Percentiles rank a stretch among this genome's conserved stretches.
These are phyloP conservation scores for Argopecten irradians DNA, from an alignment of 1,140 invertebrate species.

Conservation along the genomic window DNA sequence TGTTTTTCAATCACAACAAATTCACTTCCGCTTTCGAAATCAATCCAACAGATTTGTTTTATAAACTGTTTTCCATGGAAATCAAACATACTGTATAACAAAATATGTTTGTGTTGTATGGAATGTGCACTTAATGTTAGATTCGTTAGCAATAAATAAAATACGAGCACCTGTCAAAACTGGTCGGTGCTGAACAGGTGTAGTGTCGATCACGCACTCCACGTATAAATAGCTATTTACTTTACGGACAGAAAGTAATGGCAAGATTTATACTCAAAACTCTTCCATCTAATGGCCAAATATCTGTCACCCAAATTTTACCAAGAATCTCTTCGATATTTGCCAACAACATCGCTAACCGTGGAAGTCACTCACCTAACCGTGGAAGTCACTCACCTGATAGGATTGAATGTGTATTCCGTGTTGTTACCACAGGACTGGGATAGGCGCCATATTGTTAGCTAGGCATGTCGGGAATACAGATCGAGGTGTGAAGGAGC, in stretches of 20 bases:
- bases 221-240: too few relatives aligned
- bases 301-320: neutral
- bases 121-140: neutral
- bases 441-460: neutral
- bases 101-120: neutral
- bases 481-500: neutral
- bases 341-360: neutral
- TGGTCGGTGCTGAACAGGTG: neutral
- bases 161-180: neutral
- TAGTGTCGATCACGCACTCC: neutral
- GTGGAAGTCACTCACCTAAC: neutral
- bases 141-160: neutral
- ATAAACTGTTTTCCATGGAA: neutral
- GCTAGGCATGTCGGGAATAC: neutral
- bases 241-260: too few relatives aligned
- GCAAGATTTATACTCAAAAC: too few relatives aligned
- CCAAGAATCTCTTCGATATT: neutral
- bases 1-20: neutral
- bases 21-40: neutral
- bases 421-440: neutral
- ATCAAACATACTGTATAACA: neutral
- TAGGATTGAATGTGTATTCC: neutral
- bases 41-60: neutral
- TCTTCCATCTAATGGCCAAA: neutral
- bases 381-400: neutral